A percentile compares a stretch with the other conserved stretches of the same genome.
Evolutionary conservation across 2,888 invertebrate genomes (phyloP).

Genomic region (Perizoma flavofasciatum): DNA sequence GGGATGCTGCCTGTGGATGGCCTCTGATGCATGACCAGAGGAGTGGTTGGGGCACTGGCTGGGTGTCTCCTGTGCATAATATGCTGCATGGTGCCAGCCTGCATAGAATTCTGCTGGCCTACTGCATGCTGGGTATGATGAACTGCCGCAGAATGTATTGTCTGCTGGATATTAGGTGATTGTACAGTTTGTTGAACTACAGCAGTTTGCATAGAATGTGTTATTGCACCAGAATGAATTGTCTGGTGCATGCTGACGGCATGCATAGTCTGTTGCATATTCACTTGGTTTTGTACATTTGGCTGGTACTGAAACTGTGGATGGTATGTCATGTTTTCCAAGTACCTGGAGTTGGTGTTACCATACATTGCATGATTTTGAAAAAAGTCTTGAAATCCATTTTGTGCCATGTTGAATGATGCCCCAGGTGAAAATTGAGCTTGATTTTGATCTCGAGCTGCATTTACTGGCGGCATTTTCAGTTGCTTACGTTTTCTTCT

Average conservation of each 20-base stretch:
- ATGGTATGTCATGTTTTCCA: conserved; percentile 68
- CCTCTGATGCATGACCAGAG: conserved; percentile 39
- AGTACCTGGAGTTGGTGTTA: conserved; percentile 61
- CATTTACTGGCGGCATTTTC: conserved; percentile 47
- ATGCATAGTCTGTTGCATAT: conserved; percentile 30
- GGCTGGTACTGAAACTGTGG: conserved; percentile 65
- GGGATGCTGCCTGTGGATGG: conserved; percentile 44
- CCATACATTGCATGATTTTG: conserved; percentile 60
- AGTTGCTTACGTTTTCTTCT: conserved; percentile 59
- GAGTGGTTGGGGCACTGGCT: conserved; percentile 54
- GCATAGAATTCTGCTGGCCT: conserved; percentile 22
- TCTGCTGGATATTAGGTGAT: conserved; percentile 18
- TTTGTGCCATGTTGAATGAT: conserved; percentile 26
- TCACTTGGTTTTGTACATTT: conserved; percentile 43
- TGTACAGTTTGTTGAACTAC: conserved; percentile 15
- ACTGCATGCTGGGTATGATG: conserved; percentile 21
- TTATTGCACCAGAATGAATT: conserved; percentile 19
- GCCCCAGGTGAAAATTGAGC: conserved; percentile 28
- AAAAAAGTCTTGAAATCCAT: conserved; percentile 60
- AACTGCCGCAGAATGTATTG: conserved; percentile 9
- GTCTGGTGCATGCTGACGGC: conserved; percentile 23
- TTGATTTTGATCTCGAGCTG: conserved; percentile 36
- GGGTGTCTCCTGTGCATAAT: conserved; percentile 42
- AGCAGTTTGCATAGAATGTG: conserved; percentile 21
- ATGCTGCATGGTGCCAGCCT: conserved; percentile 15